These are phyloP conservation scores for Andrena haemorrhoa DNA, from an alignment of 2,888 invertebrate genomes.

Conservation along the genomic window DNA sequence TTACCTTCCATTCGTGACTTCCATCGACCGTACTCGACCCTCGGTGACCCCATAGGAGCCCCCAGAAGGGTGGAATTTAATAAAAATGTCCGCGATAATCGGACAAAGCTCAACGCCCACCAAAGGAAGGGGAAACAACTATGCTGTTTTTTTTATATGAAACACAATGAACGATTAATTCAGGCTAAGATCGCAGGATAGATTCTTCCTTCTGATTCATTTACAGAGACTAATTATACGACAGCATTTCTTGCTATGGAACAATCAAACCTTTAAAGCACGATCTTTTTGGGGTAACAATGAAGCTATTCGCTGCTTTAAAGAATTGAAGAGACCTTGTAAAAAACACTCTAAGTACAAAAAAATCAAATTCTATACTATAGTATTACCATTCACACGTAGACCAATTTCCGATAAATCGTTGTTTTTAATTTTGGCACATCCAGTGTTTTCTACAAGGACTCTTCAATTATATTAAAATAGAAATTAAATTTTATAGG, in stretches of 20 bases:
- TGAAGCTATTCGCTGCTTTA: too few relatives aligned
- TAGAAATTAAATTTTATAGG: neutral
- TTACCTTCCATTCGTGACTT: constrained; percentile 63
- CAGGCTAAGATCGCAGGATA: neutral
- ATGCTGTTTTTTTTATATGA: neutral
- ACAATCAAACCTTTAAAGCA: neutral
- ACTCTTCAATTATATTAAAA: too few relatives aligned
- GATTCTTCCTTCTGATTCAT: neutral
- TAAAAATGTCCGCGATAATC: constrained; percentile 54
- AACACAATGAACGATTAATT: neutral
- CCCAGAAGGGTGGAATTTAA: constrained; percentile 59
- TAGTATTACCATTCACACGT: too few relatives aligned
- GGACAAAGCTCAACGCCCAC: neutral
- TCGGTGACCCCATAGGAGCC: constrained; percentile 40
- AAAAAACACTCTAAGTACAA: too few relatives aligned
- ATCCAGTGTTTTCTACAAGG: too few relatives aligned
- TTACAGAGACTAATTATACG: neutral
- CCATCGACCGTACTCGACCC: constrained; percentile 38
- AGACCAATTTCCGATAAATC: too few relatives aligned
- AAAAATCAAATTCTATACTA: too few relatives aligned
- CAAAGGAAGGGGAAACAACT: neutral
- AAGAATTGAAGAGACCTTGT: too few relatives aligned
- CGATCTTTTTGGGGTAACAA: neutral
- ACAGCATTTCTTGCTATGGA: neutral
- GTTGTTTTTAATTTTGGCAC: too few relatives aligned